A percentile compares a stretch with the other conserved stretches of the same genome.
These are phyloP conservation scores for Rousettus leschenaultii DNA, from an alignment of 2,113 vertebrate genomes.

Conservation along the genomic window DNA sequence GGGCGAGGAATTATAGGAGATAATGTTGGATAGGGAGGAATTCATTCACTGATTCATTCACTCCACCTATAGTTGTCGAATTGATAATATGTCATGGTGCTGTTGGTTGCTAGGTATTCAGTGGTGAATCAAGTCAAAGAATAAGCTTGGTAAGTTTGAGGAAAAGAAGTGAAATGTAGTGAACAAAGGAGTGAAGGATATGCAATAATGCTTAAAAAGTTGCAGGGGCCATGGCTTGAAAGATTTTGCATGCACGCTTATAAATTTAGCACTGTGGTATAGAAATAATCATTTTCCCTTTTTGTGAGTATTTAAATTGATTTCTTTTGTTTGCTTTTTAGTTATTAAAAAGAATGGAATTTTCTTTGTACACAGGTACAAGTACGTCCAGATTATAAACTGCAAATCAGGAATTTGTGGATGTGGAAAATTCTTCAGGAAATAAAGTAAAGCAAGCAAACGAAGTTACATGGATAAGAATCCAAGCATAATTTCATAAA, in stretches of 20 bases:
- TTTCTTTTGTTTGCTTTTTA: not conserved
- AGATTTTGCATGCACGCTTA: not conserved
- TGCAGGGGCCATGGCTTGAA: not conserved
- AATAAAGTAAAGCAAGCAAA: constrained; percentile 6
- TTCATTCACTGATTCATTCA: not conserved
- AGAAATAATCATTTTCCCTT: not conserved
- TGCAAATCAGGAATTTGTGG: not conserved
- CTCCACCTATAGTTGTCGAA: not conserved
- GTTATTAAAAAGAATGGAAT: not conserved
- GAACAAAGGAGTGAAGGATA: not conserved
- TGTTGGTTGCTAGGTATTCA: not conserved
- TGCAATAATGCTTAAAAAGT: not conserved
- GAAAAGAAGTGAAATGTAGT: not conserved
- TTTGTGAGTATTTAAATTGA: not conserved
- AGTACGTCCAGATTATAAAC: not conserved
- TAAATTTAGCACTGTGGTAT: not conserved
- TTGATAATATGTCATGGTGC: not conserved
- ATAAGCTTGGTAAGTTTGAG: not conserved
- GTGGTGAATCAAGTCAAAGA: not conserved
- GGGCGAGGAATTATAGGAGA: not conserved
- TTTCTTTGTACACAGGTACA: not conserved
- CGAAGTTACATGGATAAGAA: not conserved
- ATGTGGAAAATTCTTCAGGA: not conserved
- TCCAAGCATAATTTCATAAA: not conserved
- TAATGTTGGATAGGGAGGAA: not conserved